Percentiles rank a stretch among this genome's conserved stretches.
These are phyloP conservation scores for Dasyurus viverrinus DNA, from an alignment of 2,113 vertebrate species.

Conservation along the genomic window DNA sequence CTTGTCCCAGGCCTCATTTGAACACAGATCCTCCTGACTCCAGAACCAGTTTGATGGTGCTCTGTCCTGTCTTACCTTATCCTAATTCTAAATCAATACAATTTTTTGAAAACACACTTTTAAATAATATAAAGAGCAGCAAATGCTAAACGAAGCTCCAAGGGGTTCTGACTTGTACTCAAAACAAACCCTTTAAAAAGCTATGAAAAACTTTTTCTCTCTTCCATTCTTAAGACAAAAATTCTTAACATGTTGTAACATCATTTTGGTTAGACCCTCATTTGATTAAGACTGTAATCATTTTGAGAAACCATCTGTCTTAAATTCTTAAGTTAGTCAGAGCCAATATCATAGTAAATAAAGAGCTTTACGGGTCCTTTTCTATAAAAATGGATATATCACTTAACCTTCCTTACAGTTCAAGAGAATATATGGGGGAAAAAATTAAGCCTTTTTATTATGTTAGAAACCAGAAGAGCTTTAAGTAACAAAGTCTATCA, in stretches of 20 bases:
- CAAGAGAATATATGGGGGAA: background rate
- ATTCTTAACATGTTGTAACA: background rate
- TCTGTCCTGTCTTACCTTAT: too few species aligned
- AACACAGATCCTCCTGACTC: too few species aligned
- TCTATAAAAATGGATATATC: background rate
- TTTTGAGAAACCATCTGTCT: background rate
- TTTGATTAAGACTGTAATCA: background rate
- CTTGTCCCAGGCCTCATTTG: too few species aligned
- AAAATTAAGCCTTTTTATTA: background rate
- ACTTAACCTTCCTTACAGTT: background rate
- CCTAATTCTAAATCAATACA: background rate
- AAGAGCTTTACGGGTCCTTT: background rate
- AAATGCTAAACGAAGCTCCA: background rate
- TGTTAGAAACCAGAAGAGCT: background rate
- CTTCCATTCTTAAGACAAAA: too few species aligned
- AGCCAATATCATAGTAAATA: background rate
- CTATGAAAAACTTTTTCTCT: too few species aligned
- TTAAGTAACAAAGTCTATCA: background rate
- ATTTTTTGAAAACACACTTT: background rate
- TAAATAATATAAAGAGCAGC: background rate
- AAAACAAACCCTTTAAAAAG: background rate
- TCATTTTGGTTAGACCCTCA: background rate
- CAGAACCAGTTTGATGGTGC: too few species aligned
- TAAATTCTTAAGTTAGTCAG: background rate
- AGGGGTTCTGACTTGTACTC: background rate